A percentile compares a stretch with the other conserved stretches of the same genome.
These are phyloP conservation scores for Struthidea cinerea DNA, from an alignment of 2,113 vertebrate species.

Conservation along the genomic window DNA sequence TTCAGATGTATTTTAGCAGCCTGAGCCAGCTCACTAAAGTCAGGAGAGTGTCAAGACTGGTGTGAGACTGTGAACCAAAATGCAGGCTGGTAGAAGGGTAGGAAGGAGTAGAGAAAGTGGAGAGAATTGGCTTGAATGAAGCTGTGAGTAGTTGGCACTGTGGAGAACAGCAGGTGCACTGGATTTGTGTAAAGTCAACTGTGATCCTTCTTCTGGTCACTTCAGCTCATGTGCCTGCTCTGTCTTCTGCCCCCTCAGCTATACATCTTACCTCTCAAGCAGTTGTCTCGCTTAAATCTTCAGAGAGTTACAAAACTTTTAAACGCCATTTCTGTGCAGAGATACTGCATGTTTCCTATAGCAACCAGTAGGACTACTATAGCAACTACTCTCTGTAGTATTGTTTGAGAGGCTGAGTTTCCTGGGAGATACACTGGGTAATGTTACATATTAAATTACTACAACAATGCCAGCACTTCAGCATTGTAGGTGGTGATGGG, in stretches of 20 bases:
- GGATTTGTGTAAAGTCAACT: neutral
- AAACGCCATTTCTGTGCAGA: neutral
- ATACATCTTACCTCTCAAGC: neutral
- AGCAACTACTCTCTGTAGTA: neutral
- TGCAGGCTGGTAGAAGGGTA: neutral
- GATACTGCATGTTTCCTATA: fast-evolving
- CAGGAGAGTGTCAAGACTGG: neutral
- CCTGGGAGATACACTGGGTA: neutral
- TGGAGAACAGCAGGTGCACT: neutral
- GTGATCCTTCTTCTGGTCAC: neutral
- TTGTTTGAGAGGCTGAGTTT: neutral
- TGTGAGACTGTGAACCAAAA: neutral
- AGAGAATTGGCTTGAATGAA: neutral
- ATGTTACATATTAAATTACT: neutral
- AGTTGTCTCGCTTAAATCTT: neutral
- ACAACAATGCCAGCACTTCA: neutral
- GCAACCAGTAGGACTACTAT: neutral
- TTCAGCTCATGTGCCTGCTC: neutral
- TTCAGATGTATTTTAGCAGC: neutral
- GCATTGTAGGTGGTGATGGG: neutral
- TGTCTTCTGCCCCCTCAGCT: neutral
- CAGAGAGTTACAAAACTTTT: neutral
- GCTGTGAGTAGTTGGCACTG: neutral
- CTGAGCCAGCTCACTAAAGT: neutral
- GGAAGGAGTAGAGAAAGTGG: neutral